A percentile compares a stretch with the other conserved stretches of the same genome.
phyloP scores from a whole-genome alignment of 1,140 invertebrate genomes.

The Glomeris maerens region DNA sequence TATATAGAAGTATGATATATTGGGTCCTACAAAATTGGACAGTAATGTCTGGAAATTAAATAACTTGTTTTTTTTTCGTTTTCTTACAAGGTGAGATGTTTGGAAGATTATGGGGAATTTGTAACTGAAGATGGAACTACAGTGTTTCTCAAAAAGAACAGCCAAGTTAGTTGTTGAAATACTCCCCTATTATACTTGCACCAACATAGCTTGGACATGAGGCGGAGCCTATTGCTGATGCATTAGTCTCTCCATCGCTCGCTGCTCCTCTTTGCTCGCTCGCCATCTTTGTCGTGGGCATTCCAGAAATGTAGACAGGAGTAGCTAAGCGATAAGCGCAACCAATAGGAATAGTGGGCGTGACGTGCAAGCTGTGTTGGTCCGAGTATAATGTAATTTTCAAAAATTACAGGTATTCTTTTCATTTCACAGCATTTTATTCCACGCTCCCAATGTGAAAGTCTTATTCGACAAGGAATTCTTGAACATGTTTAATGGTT shows the following conservation, averaged over 20 bases:
- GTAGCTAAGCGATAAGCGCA: not conserved
- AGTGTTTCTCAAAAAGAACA: constrained; percentile 78
- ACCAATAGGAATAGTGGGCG: not conserved
- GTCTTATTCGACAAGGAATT: constrained; percentile 79
- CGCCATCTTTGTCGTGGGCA: too few species aligned
- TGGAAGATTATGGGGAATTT: constrained; percentile 81
- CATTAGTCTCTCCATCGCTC: not conserved
- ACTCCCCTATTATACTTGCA: not conserved
- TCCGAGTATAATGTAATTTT: not conserved
- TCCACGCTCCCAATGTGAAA: constrained; percentile 72
- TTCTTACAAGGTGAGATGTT: constrained; percentile 54
- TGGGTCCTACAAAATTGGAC: not conserved
- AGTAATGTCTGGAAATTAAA: not conserved
- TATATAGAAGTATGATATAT: constrained; percentile 57
- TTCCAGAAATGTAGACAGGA: too few species aligned
- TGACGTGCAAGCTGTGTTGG: not conserved
- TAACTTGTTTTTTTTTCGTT: constrained; percentile 2
- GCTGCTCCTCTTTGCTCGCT: too few species aligned
- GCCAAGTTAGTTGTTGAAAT: constrained; percentile 35
- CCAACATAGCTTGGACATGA: not conserved
- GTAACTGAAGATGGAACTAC: constrained; percentile 84
- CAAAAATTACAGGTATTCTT: constrained; percentile 1
- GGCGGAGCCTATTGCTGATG: not conserved
- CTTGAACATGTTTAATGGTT: constrained; percentile 51
- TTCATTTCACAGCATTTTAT: constrained; percentile 55